phyloP scores from a whole-genome alignment of 2,113 vertebrate species.

The Galeopterus variegatus region DNA sequence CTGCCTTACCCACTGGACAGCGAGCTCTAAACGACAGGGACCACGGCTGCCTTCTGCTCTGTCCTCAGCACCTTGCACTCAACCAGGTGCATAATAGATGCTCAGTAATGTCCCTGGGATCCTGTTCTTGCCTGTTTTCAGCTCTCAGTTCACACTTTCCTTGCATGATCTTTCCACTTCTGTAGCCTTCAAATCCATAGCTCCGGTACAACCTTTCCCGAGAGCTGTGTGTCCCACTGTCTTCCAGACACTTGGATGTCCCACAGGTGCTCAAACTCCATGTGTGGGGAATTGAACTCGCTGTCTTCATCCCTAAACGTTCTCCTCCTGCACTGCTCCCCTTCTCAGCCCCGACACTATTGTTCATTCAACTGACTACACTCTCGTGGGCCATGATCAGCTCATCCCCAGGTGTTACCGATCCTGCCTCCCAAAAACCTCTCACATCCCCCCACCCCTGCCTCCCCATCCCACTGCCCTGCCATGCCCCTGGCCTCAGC shows the following conservation, averaged over 20 bases:
- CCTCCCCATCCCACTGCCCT: neutral
- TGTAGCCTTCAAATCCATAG: neutral
- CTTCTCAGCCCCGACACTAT: neutral
- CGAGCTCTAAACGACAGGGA: neutral
- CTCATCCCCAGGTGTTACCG: neutral
- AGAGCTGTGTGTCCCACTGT: neutral
- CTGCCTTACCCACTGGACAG: neutral
- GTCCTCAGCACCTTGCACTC: neutral
- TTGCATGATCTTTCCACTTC: too few species aligned
- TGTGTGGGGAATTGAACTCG: neutral
- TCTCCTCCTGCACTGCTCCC: neutral
- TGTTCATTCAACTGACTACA: accelerated
- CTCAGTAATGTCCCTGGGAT: neutral
- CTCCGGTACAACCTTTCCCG: accelerated
- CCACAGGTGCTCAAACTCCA: neutral
- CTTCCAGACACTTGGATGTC: neutral
- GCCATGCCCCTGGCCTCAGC: neutral
- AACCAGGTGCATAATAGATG: accelerated
- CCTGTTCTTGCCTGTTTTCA: neutral
- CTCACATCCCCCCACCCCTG: neutral
- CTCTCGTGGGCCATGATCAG: neutral
- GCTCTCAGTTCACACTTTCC: neutral
- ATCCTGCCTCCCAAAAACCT: neutral
- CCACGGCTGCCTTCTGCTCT: neutral
- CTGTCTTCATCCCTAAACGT: neutral